Base-by-base conservation (phyloP, 2,888 invertebrate species). In the Trypoxylon attenuatum region DNA sequence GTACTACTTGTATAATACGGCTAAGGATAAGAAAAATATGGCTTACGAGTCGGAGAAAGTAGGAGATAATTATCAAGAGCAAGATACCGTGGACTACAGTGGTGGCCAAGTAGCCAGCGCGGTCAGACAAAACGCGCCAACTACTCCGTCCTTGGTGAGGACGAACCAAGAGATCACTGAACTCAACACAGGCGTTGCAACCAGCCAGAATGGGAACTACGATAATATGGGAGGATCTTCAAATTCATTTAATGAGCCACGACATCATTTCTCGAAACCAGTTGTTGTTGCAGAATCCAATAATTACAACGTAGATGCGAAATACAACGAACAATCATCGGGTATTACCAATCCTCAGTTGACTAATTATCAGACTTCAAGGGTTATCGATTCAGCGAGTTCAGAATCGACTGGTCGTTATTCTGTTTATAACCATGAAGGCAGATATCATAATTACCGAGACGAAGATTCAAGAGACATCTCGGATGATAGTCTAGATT, bases 401-500 rank as follows among this genome's bases (percentile, higher is more conserved):
- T 54, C 67, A 0, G 72, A 75, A 18, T 23, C 16, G 6, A 2
- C 39, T 1, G 72, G 71, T 38, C 56, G 70, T 3, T 72, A 73
- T 13, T 52, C 49, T 15, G 39, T 55, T 18, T 52, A 65, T 33
- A 43, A 56, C 19, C 50, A 55, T 1, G 50, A 72, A 5, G 64
- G 55, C 1, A 76, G 55, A 3, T 81, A 76, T 41, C 75, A 79
- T 5, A 76, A 79, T 47, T 84, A 82, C 39, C 33, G 33, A 13
- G 33, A 33, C 13, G 82, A 83, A 0, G 82, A 81, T 23, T 78
- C 79, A 0, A 75, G 56, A 10, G 84, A 83, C 38, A 59, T 59
- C 39, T 83, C 83, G 0, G 81, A 82, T 0, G 84, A 84, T 2
- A 76, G 61, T 53, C 18, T 55, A 3, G 87, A 86, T 46, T 86